These are phyloP conservation scores for Nymphalis polychloros DNA, from an alignment of 2,888 invertebrate genomes.

Conservation along the genomic window DNA sequence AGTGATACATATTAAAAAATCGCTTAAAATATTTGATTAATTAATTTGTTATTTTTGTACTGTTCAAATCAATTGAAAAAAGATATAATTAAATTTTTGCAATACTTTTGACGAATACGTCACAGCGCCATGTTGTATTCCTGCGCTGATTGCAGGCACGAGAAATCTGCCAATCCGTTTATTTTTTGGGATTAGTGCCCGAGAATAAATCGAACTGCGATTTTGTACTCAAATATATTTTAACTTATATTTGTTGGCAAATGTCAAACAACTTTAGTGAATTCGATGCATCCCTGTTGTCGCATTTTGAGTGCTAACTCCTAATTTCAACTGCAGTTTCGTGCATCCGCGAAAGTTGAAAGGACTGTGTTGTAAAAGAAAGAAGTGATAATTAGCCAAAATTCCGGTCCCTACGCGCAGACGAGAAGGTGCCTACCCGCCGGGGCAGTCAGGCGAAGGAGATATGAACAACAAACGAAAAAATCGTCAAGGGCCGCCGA, in stretches of 20 bases:
- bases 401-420: conserved; percentile 93
- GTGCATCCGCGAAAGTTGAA: conserved; percentile 83
- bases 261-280: conserved; percentile 75
- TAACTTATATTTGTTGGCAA: conserved; percentile 79
- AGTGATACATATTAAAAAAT: conserved; percentile 55
- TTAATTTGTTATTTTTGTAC: conserved; percentile 27
- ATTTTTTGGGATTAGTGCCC: conserved; percentile 80
- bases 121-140: conserved; percentile 83
- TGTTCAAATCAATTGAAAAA: conserved; percentile 44
- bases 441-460: conserved; percentile 84
- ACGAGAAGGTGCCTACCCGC: conserved; percentile 89
- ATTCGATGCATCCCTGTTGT: conserved; percentile 78
- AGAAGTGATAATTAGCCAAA: conserved; percentile 85
- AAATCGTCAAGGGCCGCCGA: conserved; percentile 89
- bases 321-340: conserved; percentile 80
- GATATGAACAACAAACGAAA: conserved; percentile 92
- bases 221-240: conserved; percentile 81
- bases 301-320: conserved; percentile 77
- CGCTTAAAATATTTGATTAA: conserved; percentile 53
- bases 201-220: conserved; percentile 78
- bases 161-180: conserved; percentile 82
- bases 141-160: conserved; percentile 82
- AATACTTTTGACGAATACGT: conserved; percentile 77
- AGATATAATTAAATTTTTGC: conserved; percentile 66
- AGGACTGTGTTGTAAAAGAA: conserved; percentile 82